Conservation (phyloP, 2,113 vertebrate species). For the Chionis minor region DNA sequence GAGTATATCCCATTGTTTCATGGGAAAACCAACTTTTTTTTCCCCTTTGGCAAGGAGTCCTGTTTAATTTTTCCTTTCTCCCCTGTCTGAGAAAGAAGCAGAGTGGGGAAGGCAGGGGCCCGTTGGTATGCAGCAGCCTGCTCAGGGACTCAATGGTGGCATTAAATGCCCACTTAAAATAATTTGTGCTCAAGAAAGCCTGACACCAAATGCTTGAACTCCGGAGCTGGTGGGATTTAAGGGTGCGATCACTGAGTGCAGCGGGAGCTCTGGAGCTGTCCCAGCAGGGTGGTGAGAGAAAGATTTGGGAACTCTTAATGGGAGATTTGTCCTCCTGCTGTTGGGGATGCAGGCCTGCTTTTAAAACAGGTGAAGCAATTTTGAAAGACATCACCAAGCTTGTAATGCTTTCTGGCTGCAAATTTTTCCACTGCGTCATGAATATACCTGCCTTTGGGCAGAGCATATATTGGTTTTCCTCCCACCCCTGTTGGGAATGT, state of each 20-base stretch:
- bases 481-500: not conserved
- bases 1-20: not conserved
- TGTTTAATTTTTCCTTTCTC: not conserved
- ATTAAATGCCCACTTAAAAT: not conserved
- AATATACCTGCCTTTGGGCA: not conserved
- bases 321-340: not conserved
- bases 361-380: not conserved
- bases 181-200: not conserved
- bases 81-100: not conserved
- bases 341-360: not conserved
- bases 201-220: not conserved
- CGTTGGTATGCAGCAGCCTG: fast-evolving
- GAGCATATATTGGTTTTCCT: not conserved
- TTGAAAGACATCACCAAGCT: not conserved
- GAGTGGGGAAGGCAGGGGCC: not conserved
- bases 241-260: not conserved
- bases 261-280: not conserved
- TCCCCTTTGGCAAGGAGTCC: not conserved
- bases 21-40: not conserved
- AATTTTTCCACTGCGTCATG: not conserved
- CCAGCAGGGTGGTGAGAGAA: not conserved
- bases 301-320: not conserved
- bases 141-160: not conserved
- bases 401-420: not conserved
- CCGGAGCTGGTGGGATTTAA: not conserved